Conservation (phyloP, 2,888 invertebrate species). For the Colostygia pectinataria region DNA sequence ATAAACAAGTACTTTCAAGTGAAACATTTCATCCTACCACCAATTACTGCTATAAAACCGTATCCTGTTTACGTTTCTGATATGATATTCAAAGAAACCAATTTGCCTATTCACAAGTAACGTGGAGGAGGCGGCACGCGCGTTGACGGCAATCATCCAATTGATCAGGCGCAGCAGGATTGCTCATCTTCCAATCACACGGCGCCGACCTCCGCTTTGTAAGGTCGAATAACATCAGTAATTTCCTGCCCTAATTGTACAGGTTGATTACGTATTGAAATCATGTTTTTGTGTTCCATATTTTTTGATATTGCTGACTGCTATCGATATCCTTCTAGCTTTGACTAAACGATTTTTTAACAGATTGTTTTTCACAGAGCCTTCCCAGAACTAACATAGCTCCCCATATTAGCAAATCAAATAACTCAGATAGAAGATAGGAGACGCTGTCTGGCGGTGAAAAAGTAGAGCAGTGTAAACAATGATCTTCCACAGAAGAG, state of each 20-base stretch:
- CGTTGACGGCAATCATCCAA: slow-evolving; percentile 62
- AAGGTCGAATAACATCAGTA: slow-evolving; percentile 26
- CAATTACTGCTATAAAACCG: not conserved
- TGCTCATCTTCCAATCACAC: slow-evolving; percentile 43
- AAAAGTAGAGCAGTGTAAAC: too few species aligned
- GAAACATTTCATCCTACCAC: too few species aligned
- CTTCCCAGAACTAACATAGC: too few species aligned
- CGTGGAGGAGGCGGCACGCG: slow-evolving; percentile 18
- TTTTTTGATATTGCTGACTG: not conserved
- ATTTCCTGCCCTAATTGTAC: slow-evolving; percentile 29
- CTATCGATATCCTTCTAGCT: not conserved
- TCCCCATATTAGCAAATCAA: too few species aligned
- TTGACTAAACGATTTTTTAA: too few species aligned
- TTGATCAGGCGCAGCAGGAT: slow-evolving; percentile 67
- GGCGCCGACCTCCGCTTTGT: slow-evolving; percentile 26
- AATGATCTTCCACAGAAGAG: too few species aligned
- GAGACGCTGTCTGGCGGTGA: too few species aligned
- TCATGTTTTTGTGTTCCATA: slow-evolving; percentile 10
- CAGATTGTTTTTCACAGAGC: too few species aligned
- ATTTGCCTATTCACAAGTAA: slow-evolving; percentile 20
- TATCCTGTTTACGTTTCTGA: slow-evolving; percentile 16
- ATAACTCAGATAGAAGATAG: too few species aligned
- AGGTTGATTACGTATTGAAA: slow-evolving; percentile 15
- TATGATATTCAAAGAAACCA: slow-evolving; percentile 21
- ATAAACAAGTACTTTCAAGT: too few species aligned